Conservation (phyloP, 2,888 invertebrate species). For the Scaptodrosophila latifasciaeformis region DNA sequence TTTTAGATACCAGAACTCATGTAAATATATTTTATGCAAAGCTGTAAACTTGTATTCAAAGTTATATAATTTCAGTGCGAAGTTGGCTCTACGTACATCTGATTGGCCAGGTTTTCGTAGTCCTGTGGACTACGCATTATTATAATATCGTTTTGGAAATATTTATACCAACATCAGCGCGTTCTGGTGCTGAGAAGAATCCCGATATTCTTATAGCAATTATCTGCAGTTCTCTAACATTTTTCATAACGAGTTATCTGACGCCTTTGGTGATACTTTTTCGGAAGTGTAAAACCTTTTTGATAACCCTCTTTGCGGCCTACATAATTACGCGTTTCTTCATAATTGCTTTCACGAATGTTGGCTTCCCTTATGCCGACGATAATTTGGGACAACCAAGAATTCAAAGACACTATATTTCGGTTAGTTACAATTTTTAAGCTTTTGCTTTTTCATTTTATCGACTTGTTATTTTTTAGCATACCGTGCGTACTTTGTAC, state of each 20-base stretch:
- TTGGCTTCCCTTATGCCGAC: conserved; percentile 78
- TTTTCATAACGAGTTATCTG: conserved; percentile 73
- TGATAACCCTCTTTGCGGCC: conserved; percentile 52
- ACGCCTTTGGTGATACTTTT: conserved; percentile 66
- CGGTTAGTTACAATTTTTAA: conserved; percentile 74
- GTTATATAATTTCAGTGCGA: conserved; percentile 50
- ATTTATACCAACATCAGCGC: conserved; percentile 75
- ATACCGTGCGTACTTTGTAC: conserved; percentile 60
- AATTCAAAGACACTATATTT: conserved; percentile 76
- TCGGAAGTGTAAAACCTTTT: conserved; percentile 51
- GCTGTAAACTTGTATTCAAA: background rate
- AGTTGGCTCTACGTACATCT: conserved; percentile 65
- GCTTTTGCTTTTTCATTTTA: background rate
- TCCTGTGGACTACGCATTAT: conserved; percentile 61
- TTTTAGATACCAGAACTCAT: conserved; percentile 57
- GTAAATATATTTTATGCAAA: conserved; percentile 33
- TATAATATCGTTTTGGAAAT: conserved; percentile 62
- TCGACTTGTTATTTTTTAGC: conserved; percentile 41
- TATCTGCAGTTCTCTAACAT: conserved; percentile 70
- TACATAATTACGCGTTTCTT: conserved; percentile 62
- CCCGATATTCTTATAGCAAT: conserved; percentile 75
- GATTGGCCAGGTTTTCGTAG: conserved; percentile 57
- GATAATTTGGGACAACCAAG: conserved; percentile 68
- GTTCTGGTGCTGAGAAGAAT: conserved; percentile 75
- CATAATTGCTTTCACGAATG: conserved; percentile 66